Percentiles rank a stretch among this genome's conserved stretches.
Conservation (phyloP, 1,140 invertebrate species). For the Polypedilum pembai region DNA sequence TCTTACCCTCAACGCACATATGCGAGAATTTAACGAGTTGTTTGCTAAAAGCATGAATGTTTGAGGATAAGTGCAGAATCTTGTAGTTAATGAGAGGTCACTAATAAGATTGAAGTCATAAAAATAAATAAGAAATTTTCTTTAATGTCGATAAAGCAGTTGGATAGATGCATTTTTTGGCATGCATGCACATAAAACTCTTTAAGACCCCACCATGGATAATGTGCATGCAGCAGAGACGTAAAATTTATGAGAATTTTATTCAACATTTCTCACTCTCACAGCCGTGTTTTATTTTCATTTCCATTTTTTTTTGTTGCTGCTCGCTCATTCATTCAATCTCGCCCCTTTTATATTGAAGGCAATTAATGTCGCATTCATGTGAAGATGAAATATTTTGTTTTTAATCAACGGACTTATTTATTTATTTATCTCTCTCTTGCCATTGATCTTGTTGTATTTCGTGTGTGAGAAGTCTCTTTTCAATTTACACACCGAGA, state of each 20-base stretch:
- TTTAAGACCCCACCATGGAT: neutral
- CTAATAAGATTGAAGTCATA: too few relatives aligned
- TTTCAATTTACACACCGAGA: too few relatives aligned
- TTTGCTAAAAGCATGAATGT: too few relatives aligned
- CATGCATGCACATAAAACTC: neutral
- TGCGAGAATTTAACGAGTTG: neutral
- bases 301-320: neutral
- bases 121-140: too few relatives aligned
- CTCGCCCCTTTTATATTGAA: neutral
- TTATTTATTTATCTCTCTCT: neutral
- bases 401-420: neutral
- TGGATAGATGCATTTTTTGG: neutral
- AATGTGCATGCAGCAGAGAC: neutral
- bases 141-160: neutral
- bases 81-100: too few relatives aligned
- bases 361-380: slow-evolving; percentile 8
- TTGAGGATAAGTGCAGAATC: too few relatives aligned
- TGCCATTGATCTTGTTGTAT: neutral
- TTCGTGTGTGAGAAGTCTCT: too few relatives aligned
- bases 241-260: slow-evolving; percentile 25
- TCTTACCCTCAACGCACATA: neutral
- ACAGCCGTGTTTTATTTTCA: neutral
- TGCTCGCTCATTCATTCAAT: neutral
- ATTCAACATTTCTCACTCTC: slow-evolving; percentile 26
- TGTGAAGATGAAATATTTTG: slow-evolving; percentile 22